Evolutionary conservation across 2,888 invertebrate species (phyloP), one percentile per base, ranked within the genome.

Genomic region (Aricia artaxerxes): DNA sequence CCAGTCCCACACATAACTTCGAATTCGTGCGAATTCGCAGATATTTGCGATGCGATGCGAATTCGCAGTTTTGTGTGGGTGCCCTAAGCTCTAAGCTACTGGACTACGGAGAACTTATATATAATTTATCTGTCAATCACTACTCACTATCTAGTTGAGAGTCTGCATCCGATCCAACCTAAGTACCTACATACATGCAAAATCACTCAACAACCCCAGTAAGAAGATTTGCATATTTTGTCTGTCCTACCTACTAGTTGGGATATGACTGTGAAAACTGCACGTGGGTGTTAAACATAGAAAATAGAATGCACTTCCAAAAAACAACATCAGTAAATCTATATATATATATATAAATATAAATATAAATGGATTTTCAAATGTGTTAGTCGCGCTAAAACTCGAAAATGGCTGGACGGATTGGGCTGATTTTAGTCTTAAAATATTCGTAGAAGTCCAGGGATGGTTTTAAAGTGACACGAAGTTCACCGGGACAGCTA

Each of bases 151-250:
- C 31, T 31, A 64, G 64, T 11, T 64, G 9, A 64, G 31, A 24
- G 31, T 64, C 31, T 24, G 31, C 24, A 24, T 3, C 64, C 64
- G 31, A 9, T 64, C 31, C 64, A 64, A 31, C 31, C 64, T 4
- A 3, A 11, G 4, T 31, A 31, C 31, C 64, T 4, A 3, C 4
- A 1, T 31, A 64, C 64, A n/a, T 24, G 31, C 24, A 11, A 64
- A 64, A 64, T 64, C 64, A 11, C 64, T 64, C 31, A 64, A 64
- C 64, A 64, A 64, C 64, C 64, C 64, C 31, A 24, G 31, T 64
- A 64, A 64, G 64, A 24, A 64, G 64, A 64, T 64, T 64, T 31
- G 31, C 64, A 64, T 64, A 64, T 64, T 64, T 64, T 64, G 11
- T 64, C 31, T 4, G 9, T 64, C 24, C 64, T 61, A 61, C 49